Conservation (phyloP, 1,140 invertebrate species). For the Aphidius gifuensis region DNA sequence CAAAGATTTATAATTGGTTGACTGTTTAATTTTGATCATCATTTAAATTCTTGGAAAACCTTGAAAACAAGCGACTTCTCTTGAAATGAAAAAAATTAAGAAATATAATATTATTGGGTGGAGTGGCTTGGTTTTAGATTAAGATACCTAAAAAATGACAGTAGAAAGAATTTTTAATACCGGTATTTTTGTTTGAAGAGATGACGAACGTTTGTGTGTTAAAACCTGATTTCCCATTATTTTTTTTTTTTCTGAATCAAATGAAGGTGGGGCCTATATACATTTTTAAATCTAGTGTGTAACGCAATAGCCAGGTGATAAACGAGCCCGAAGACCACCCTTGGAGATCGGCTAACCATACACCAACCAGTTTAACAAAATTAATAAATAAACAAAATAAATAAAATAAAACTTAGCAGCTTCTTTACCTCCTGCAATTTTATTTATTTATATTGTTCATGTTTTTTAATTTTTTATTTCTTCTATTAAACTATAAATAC, state of each 20-base stretch:
- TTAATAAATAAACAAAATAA: constrained; percentile 25
- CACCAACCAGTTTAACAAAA: constrained; percentile 49
- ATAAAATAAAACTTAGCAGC: constrained; percentile 42
- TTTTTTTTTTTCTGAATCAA: constrained; percentile 13
- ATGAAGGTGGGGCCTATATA: constrained; percentile 37
- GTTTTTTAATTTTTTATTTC: constrained; percentile 21
- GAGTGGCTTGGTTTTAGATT: constrained; percentile 5
- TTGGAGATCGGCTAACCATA: constrained; percentile 41
- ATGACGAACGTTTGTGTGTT: constrained; percentile 14
- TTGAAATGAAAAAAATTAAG: too few relatives aligned
- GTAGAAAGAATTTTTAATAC: too few relatives aligned
- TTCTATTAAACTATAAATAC: constrained; percentile 5
- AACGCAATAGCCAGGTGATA: constrained; percentile 39
- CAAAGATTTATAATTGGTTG: too few relatives aligned
- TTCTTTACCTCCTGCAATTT: constrained; percentile 38
- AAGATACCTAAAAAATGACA: background rate
- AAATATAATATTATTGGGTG: background rate
- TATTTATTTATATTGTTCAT: constrained; percentile 15
- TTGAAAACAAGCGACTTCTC: too few relatives aligned
- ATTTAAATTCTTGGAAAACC: too few relatives aligned
- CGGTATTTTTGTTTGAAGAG: too few relatives aligned
- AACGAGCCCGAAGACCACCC: constrained; percentile 51
- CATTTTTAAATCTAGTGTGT: constrained; percentile 18
- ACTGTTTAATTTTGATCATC: too few relatives aligned
- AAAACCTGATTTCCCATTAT: constrained; percentile 1